Conservation (phyloP, 2,888 invertebrate species). For the Mythimna ferrago region DNA sequence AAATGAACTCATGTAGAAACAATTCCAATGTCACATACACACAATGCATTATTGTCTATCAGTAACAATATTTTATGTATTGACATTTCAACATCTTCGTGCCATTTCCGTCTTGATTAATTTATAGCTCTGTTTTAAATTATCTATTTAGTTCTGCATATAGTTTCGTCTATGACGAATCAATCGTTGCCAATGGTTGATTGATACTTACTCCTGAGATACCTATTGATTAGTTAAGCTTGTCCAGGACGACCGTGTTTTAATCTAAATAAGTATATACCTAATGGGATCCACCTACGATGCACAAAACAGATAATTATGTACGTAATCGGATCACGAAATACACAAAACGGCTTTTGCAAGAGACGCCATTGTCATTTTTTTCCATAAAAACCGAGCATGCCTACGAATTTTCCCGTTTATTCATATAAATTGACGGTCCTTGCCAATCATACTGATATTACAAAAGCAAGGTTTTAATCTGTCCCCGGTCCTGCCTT, state of each 20-base stretch:
- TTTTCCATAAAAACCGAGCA: not conserved
- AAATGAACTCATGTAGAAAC: not conserved
- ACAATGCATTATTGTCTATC: slow-evolving; percentile 21
- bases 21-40: slow-evolving; percentile 13
- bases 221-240: not conserved
- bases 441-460: not conserved
- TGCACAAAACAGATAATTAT: not conserved
- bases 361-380: not conserved
- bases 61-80: slow-evolving; percentile 11
- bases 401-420: not conserved
- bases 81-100: slow-evolving; percentile 9
- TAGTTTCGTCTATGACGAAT: slow-evolving; percentile 5
- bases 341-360: not conserved
- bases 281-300: not conserved
- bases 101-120: slow-evolving; percentile 35
- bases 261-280: not conserved
- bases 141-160: slow-evolving; percentile 28
- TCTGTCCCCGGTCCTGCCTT: too few relatives aligned
- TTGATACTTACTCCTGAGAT: not conserved
- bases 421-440: not conserved
- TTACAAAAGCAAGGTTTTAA: too few relatives aligned
- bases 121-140: slow-evolving; percentile 36
- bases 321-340: too few relatives aligned
- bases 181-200: slow-evolving; percentile 1
- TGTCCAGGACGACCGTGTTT: not conserved